Percentiles rank a stretch among this genome's conserved stretches.
These are phyloP conservation scores for Prinia subflava DNA, from an alignment of 2,113 vertebrate genomes.

Conservation along the genomic window DNA sequence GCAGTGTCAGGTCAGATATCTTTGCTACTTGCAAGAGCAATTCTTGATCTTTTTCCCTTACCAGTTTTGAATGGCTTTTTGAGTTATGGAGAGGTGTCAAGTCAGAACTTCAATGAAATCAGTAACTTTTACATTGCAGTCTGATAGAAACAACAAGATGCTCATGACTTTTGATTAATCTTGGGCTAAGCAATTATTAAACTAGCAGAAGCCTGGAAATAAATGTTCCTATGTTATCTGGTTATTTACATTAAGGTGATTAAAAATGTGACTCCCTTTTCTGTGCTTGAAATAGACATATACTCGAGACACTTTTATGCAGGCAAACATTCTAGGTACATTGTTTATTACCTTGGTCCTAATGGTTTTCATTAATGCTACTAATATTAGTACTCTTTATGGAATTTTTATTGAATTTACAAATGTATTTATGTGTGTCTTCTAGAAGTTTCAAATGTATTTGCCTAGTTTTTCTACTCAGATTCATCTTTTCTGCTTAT, in stretches of 20 bases:
- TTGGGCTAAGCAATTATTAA: background rate
- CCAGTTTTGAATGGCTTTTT: background rate
- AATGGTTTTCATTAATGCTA: background rate
- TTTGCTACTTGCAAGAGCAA: background rate
- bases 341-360: background rate
- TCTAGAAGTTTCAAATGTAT: background rate
- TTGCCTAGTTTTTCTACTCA: background rate
- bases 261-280: background rate
- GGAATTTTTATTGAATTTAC: background rate
- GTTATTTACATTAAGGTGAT: background rate
- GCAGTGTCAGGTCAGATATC: background rate
- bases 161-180: background rate
- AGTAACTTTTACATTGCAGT: background rate
- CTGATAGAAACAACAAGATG: background rate
- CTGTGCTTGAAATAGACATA: background rate
- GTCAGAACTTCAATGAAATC: background rate
- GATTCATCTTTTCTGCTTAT: background rate
- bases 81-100: background rate
- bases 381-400: background rate
- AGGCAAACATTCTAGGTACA: background rate
- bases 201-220: background rate
- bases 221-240: background rate
- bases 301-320: background rate
- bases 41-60: background rate
- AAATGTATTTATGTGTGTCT: background rate